Evolutionary conservation across 2,113 vertebrate species (phyloP), one percentile per base, ranked within the genome.

Genomic region (Microcebus lehilahytsara): DNA sequence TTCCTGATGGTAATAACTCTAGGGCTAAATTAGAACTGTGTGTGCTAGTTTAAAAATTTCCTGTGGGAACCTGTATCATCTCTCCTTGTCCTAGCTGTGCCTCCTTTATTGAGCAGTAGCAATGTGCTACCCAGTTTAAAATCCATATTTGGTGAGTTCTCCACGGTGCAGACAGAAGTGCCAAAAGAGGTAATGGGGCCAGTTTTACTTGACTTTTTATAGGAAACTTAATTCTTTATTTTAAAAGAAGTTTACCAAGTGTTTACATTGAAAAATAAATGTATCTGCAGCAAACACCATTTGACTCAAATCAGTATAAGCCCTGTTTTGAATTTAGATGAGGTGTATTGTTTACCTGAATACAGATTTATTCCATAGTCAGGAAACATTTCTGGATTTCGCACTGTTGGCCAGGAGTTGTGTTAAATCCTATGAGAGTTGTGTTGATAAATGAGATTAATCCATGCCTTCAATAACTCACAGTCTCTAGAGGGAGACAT

Each of bases 141-240:
- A 98, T 95, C 90, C 85, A 84, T 96, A 85, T 95, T 97, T 96
- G 79, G 90, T 53, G 23, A 98, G 60, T 91, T 95, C 83, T 93
- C 78, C 42, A 62, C 30, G 51, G 51, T 85, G 37, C 85, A 46
- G 86, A 72, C 37, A 95, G 78, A 92, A 71, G 40, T 64, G 74
- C 17, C 89, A 92, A 83, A 56, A 96, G 88, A 93, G 66, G 95
- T 93, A 85, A 96, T 93, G 77, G 91, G 95, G 42, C 89, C 88
- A 83, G 87, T 72, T 69, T 94, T 96, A 83, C 49, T 95, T 96
- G 83, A 66, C 32, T 72, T 96, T 97, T 94, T 34, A n/a, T 64
- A 85, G 95, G 69, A 93, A 94, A 92, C 88, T 81, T 85, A 74
- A 96, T 94, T 75, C 93, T 98, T 96, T 85, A 79, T 77, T 67